A percentile compares a stretch with the other conserved stretches of the same genome.
phyloP scores from a whole-genome alignment of 2,797 vertebrate species.

The Catharus ustulatus region DNA sequence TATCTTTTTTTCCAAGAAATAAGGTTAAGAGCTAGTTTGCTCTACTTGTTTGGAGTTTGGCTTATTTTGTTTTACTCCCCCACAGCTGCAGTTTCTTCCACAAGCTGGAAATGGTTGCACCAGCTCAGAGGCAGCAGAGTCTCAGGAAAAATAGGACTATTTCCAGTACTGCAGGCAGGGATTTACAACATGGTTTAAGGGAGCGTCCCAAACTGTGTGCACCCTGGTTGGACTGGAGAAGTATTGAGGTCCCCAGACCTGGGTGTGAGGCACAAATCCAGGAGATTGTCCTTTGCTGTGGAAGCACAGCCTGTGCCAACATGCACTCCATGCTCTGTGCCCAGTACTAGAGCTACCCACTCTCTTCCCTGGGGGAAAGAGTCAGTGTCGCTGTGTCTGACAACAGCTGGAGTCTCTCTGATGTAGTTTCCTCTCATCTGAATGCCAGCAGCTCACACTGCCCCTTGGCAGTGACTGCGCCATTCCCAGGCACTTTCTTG shows the following conservation, averaged over 20 bases:
- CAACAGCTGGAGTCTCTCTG: not conserved
- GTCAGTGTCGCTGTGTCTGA: not conserved
- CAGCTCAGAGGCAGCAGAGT: not conserved
- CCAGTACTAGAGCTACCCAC: not conserved
- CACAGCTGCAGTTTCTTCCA: not conserved
- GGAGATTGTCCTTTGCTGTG: not conserved
- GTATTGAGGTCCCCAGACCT: not conserved
- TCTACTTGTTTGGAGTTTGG: not conserved
- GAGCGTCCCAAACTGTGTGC: not conserved
- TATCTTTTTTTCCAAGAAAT: not conserved
- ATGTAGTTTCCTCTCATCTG: not conserved
- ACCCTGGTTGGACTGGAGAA: not conserved
- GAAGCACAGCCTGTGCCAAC: not conserved
- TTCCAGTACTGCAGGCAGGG: not conserved
- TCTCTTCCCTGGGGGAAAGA: not conserved
- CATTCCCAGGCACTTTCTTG: accelerated
- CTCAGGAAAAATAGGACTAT: not conserved
- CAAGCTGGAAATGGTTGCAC: not conserved
- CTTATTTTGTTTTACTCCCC: not conserved
- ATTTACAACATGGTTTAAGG: not conserved
- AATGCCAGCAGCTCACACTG: accelerated
- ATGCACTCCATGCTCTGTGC: accelerated
- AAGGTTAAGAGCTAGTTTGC: not conserved
- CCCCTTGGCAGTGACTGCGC: accelerated
- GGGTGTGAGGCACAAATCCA: not conserved